Percentiles rank a stretch among this genome's conserved stretches.
Conservation (phyloP, 2,888 invertebrate genomes). For the Lysandra coridon region DNA sequence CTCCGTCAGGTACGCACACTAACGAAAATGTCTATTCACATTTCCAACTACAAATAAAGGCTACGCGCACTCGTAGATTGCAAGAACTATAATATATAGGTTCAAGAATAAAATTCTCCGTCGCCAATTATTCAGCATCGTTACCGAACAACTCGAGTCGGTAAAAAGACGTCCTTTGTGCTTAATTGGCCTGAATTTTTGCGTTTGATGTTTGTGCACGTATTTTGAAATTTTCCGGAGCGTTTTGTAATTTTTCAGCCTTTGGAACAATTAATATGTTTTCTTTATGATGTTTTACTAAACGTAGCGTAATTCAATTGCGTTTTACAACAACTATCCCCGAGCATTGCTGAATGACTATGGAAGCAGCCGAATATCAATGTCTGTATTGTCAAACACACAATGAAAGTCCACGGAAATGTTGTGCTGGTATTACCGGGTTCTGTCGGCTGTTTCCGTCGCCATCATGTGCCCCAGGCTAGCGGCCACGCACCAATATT, state of each 20-base stretch:
- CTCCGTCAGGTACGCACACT: no score
- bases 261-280: background rate
- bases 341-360: background rate
- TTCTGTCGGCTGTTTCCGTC: background rate
- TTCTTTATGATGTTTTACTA: background rate
- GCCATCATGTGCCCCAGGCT: background rate
- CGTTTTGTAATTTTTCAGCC: background rate
- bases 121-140: background rate
- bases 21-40: no score
- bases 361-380: background rate
- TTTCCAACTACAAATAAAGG: no score
- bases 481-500: background rate
- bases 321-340: no score
- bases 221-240: background rate
- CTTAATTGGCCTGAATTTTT: conserved; percentile 9
- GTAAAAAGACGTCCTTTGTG: background rate
- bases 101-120: background rate
- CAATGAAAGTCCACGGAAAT: background rate
- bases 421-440: background rate
- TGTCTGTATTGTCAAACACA: background rate
- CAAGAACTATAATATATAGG: no score
- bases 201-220: conserved; percentile 15
- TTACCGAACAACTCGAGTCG: background rate
- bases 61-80: no score
- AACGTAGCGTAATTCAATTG: no score